Base-by-base conservation (phyloP, 1,140 invertebrate genomes). In the Trissolcus basalis region DNA sequence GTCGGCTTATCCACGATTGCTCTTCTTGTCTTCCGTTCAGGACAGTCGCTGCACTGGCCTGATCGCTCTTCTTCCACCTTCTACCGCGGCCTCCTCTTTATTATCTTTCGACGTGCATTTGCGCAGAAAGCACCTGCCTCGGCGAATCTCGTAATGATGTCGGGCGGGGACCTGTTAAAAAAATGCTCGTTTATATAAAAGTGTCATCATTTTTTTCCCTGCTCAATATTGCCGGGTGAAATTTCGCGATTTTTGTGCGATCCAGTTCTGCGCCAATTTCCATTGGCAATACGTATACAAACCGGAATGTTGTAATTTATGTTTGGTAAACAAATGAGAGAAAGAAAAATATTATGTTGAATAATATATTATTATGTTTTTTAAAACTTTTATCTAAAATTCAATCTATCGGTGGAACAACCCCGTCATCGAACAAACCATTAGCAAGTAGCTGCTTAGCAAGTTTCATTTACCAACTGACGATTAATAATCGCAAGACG, bases 51-150 rank as follows among this genome's bases (percentile, higher is more conserved):
- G 39, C 71, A 43, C 43, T 36, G 39, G 56, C 56, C 44, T 67
- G 69, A 75, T 70, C 72, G 54, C 54, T 74, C 67, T 78, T 76
- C 68, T 68, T 78, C 79, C 68, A 69, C 56, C 65, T 70, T 77
- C 60, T 76, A 70, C 33, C 60, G 60, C 61, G 51, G 59, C 47
- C 55, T 64, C 50, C 67, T 71, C 56, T 67, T 77, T 77, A 77
- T 71, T 77, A 65, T 56, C 45, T 71, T 68, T 77, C 45, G 43
- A 33, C 43, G 36, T 50, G 64, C 58, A 45, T 59, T 68, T 48
- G 58, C 13, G 60, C 61, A 63, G 50, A 63, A 68, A 55, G 63
- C 74, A 77, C 56, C 74, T 77, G 74, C 61, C 56, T 71, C 49
- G 43, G 56, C 16, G 44, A 70, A 70, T 77, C 60, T 55, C 60